Base-by-base conservation (phyloP, 2,797 vertebrate species). In the Enteromius paludinosus region DNA sequence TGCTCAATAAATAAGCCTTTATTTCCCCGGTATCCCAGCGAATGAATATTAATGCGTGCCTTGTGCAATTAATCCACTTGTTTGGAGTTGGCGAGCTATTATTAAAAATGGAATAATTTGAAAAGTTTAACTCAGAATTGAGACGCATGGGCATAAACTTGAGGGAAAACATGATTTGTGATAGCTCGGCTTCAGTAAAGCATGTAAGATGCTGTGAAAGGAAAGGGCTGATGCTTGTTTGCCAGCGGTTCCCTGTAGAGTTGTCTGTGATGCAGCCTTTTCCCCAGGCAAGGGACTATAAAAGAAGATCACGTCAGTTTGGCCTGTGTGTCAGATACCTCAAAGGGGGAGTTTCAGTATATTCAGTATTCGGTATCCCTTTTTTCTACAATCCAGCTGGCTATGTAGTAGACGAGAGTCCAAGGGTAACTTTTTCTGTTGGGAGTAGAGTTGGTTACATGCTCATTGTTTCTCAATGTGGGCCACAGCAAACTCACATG, bases 241-340 rank as follows among this genome's bases (percentile, higher is more conserved):
- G 52, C 45, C 65, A 70, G 61, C 30, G 78, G 77, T 38, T 78
- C 81, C 72, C 84, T 61, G 35, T 30, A 83, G 74, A 76, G 30
- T 79, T 70, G 41, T 82, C 54, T 71, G 25, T 41, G 76, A 81
- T 78, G 73, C 72, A 49, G 56, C 15, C 30, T 38, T 74, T 75
- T 87, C 69, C 77, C 41, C 45, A 85, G 81, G 70, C 78, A 74
- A 83, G 72, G 62, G 84, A 78, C 75, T 88, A 83, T 88, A 79
- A 84, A 88, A 88, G 86, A 84, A 81, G 74, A 82, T 80, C 81
- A 81, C 72, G 64, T 41, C 79, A 84, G 47, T 61, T 70, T 73
- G 78, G 74, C 54, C 43, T 81, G 41, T 78, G 56, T 81, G 45
- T 72, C 74, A 81, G 69, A 65, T 7, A 49, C 69, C 75, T 73